These are phyloP conservation scores for Lasioglossum lativentre DNA, from an alignment of 2,888 invertebrate genomes.

Conservation along the genomic window DNA sequence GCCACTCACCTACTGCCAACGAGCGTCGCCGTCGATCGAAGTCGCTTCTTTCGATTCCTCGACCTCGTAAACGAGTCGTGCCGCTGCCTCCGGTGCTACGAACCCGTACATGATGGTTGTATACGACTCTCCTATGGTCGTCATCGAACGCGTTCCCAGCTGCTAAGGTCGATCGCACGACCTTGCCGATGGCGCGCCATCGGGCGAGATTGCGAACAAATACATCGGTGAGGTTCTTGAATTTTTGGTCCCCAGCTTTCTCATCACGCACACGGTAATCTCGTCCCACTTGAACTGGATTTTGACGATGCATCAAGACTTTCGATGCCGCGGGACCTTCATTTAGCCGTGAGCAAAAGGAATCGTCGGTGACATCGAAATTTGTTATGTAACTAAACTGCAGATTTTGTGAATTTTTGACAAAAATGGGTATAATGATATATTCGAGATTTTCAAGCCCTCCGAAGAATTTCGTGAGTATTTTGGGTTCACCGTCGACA, in stretches of 20 bases:
- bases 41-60: conserved; percentile 41
- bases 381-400: background rate
- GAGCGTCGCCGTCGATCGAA: conserved; percentile 43
- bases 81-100: background rate
- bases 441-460: background rate
- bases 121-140: background rate
- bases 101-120: background rate
- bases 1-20: conserved; percentile 39
- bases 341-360: background rate
- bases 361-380: background rate
- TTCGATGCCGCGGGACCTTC: background rate
- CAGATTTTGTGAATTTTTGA: background rate
- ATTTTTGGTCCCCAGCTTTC: background rate
- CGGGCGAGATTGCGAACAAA: background rate
- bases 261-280: background rate
- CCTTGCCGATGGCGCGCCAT: conserved; percentile 19
- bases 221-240: background rate
- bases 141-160: conserved; percentile 3
- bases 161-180: conserved; percentile 35
- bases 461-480: background rate
- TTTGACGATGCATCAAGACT: too few species aligned
- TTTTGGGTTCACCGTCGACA: background rate
- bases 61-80: conserved; percentile 46
- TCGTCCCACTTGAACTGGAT: too few species aligned
- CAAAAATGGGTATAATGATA: background rate